Base-by-base conservation (phyloP, 2,113 vertebrate genomes). In the Cervus canadensis region DNA sequence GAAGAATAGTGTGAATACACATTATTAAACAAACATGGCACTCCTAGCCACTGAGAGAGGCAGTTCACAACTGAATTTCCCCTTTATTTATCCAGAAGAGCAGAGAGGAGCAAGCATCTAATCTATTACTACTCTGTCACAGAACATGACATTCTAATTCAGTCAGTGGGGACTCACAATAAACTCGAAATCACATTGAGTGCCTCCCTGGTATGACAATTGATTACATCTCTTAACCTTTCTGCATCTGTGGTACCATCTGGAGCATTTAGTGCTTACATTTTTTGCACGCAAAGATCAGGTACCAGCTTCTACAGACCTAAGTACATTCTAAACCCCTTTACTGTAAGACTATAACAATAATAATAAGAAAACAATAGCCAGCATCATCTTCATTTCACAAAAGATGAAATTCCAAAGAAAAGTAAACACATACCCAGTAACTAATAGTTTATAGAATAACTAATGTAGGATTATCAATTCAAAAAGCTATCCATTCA, bases 201-300 rank as follows among this genome's bases (percentile, higher is more conserved):
- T 89, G 93, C 74, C 89, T 98, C 94, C 79, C 91, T 95, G 91
- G 97, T 97, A 97, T 94, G 96, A 97, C 96, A 98, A 97, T 96
- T 97, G 98, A 98, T 98, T 98, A 98, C 74, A 97, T 98, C 98
- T 96, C 91, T 97, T 98, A 98, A 98, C 98, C 97, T 98, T 98
- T 98, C 97, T 79, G 92, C 98, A 98, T 97, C 97, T 98, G 98
- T 86, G 94, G 89, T 96, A 87, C 97, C 98, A 98, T 97, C 98
- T 98, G 98, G 98, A 98, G 26, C 93, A 93, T 95, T 98, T 82
- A 96, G 93, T 91, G 87, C 94, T 97, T 93, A 92, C 54, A 89
- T 97, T 98, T 97, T 94, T 85, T 93, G 48, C 60, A 91, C 93
- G 95, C 94, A 97, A 98, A 98, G 97, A 97, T 92, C 89, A 98